Base-by-base conservation (phyloP, 2,113 vertebrate genomes). In the Formicarius rufipectus region DNA sequence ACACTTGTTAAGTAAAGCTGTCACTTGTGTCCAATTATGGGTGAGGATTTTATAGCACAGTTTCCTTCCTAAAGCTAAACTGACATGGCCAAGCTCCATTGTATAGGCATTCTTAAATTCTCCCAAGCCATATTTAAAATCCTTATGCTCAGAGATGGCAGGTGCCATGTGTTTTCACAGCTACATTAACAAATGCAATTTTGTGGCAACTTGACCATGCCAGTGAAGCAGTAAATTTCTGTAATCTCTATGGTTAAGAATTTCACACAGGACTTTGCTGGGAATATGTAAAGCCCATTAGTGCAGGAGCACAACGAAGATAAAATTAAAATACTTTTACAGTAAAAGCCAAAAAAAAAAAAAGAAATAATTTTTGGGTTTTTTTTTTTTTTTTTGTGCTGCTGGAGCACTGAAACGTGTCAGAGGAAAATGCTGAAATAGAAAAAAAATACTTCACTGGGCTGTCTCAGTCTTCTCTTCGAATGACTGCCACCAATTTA, bases 201-300 rank as follows among this genome's bases (percentile, higher is more conserved):
- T 95, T 97, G 93, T 96, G 94, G 85, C 86, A 94, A 95, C 93
- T 94, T 95, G 93, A 93, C 93, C 92, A 72, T 13, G 21, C 56
- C 90, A 96, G 69, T 84, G 95, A 96, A 95, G 96, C 92, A 96
- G 86, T 78, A 94, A 93, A 94, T 95, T 96, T 96, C 88, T 96
- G 80, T 90, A 95, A 94, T 95, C 96, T 95, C 90, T 84, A 1
- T 92, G 96, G 95, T 81, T 95, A 94, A 92, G 92, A 90, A 95
- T 94, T 96, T 95, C 92, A 90, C 80, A 90, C 31, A 89, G 85
- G 92, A 91, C 64, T 93, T 96, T 90, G 44, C 92, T 94, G 73
- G 40, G 53, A 92, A 93, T 87, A 73, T 68, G 92, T 69, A 92
- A 96, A 95, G 72, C 73, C 85, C 69, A 75, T 96, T 95, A 90